Conservation (phyloP, 2,888 invertebrate genomes). For the Sclerodermus sp. region DNA sequence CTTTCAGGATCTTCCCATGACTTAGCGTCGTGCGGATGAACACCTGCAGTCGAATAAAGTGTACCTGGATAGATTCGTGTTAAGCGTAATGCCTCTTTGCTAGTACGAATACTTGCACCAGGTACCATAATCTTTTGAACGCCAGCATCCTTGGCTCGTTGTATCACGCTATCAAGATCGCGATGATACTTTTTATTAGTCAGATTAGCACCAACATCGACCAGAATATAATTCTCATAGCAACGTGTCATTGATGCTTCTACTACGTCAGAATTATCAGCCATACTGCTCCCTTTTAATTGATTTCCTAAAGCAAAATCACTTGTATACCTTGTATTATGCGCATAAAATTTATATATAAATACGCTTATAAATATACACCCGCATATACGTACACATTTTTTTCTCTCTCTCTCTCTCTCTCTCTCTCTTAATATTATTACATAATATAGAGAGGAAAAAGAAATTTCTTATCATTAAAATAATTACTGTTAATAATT, state of each 20-base stretch:
- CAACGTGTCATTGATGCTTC: constrained; percentile 69
- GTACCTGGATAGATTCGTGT: constrained; percentile 88
- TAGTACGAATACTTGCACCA: constrained; percentile 84
- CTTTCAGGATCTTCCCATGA: constrained; percentile 71
- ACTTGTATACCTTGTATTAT: no score
- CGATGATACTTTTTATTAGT: constrained; percentile 91
- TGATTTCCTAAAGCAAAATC: no score
- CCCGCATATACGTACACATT: no score
- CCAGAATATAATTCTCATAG: constrained; percentile 88
- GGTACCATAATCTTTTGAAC: constrained; percentile 94
- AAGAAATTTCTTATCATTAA: no score
- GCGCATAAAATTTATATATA: no score
- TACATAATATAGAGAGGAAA: no score
- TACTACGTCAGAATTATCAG: no score
- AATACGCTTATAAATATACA: no score
- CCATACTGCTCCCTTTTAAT: no score
- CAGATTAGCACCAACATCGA: constrained; percentile 90
- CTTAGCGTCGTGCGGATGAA: constrained; percentile 93
- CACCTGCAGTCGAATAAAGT: constrained; percentile 88
- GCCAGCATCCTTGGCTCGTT: constrained; percentile 91
- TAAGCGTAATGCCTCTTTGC: constrained; percentile 86
- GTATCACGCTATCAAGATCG: constrained; percentile 88
- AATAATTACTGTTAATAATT: no score
- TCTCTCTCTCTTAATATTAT: no score
- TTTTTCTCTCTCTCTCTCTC: no score